Conservation (phyloP, 2,797 vertebrate species). For the Girardinus metallicus region DNA sequence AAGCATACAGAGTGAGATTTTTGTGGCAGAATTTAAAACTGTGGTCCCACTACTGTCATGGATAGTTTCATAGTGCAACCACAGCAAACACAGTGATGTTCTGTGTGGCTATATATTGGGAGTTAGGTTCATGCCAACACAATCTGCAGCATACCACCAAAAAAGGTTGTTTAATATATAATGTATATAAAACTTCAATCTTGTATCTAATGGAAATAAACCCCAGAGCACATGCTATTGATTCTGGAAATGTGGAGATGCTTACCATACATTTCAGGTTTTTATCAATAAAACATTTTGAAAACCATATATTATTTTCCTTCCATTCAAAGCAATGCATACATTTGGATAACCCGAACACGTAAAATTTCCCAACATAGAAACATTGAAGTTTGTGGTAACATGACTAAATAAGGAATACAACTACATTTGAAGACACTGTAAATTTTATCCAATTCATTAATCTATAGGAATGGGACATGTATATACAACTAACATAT, state of each 20-base stretch:
- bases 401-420: background rate
- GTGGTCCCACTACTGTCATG: background rate
- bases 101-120: background rate
- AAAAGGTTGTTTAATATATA: too few relatives aligned
- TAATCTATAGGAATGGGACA: too few relatives aligned
- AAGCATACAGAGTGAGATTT: background rate
- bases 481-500: too few relatives aligned
- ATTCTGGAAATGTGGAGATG: background rate
- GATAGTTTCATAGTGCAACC: slow-evolving; percentile 21
- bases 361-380: background rate
- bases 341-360: background rate
- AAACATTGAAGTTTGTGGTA: background rate
- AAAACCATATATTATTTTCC: background rate
- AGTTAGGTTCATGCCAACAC: background rate
- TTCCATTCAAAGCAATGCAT: background rate
- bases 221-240: background rate
- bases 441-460: background rate
- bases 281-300: background rate
- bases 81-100: slow-evolving; percentile 12
- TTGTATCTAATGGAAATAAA: too few relatives aligned
- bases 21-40: background rate
- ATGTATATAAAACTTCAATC: too few relatives aligned
- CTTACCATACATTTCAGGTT: background rate
- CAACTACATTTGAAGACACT: background rate
- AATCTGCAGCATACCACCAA: background rate